phyloP scores from a whole-genome alignment of 2,797 vertebrate genomes.

The Iguana delicatissima region DNA sequence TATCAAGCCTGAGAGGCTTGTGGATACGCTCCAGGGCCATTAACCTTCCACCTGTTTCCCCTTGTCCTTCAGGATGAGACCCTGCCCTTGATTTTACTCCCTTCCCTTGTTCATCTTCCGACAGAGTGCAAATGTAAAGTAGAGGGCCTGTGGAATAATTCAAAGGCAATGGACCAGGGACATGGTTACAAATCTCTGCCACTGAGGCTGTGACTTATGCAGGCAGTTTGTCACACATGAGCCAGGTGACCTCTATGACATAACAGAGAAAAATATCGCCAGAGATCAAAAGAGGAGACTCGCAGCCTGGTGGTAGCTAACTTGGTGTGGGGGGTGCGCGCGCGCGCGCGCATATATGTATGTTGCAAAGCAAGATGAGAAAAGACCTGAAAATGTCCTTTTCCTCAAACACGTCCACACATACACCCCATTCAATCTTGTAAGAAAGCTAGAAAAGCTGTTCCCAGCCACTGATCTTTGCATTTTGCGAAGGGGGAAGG shows the following conservation, averaged over 20 bases:
- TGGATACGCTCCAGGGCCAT: conserved; percentile 98
- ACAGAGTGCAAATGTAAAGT: conserved; percentile 87
- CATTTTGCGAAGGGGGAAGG: not conserved
- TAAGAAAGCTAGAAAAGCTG: accelerated
- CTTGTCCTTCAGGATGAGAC: conserved; percentile 92
- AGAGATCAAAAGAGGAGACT: conserved; percentile 81
- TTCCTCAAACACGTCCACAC: not conserved
- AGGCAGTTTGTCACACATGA: conserved; percentile 93
- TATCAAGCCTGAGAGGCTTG: conserved; percentile 98
- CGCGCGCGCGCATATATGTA: not conserved
- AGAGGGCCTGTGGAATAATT: conserved; percentile 92
- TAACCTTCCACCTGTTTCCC: conserved; percentile 99
- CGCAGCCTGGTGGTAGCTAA: conserved; percentile 70
- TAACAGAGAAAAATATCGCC: conserved; percentile 83
- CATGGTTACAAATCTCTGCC: conserved; percentile 97
- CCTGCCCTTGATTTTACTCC: conserved; percentile 94
- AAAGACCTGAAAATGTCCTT: conserved; percentile 39
- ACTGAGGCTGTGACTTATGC: conserved; percentile 88
- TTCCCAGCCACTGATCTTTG: conserved; percentile 31
- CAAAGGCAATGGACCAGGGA: conserved; percentile 97
- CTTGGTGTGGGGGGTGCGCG: conserved; percentile 10
- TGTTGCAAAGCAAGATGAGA: not conserved
- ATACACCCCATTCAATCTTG: not conserved
- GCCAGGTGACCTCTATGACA: conserved; percentile 90
- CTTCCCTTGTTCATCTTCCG: conserved; percentile 89